Base-by-base conservation (phyloP, 2,113 vertebrate species). In the Xyliphius kryptos region DNA sequence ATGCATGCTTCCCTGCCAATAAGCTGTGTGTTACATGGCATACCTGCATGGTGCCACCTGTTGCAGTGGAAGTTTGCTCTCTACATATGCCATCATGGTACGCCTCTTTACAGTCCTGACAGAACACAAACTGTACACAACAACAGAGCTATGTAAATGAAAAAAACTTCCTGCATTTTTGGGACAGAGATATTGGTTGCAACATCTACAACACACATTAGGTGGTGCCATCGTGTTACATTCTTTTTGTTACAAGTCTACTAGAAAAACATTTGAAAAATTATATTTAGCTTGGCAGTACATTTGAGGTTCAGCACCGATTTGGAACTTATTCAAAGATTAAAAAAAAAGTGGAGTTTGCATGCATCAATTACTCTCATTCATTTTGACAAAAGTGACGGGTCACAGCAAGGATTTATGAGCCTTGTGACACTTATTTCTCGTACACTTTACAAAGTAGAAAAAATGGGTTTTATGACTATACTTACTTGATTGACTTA, bases 71-170 rank as follows among this genome's bases (percentile, higher is more conserved):
- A 2, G 0, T 47, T 9, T 16, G 50, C 0, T n/a, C 37, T 16
- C 32, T 73, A 73, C 86, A 88, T 3, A 9, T 70, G 0, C 89
- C 91, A 16, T 92, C 82, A 0, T 97, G 94, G 73, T 81, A 89
- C 0, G 62, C 67, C 51, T 88, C 88, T 72, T 87, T 89, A 69
- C 94, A 97, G 61, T 90, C 77, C 57, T 81, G 84, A 76, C 94
- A 97, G 75, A 96, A 97, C 15, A 88, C 69, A 0, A 89, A 85
- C 82, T 92, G 78, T 59, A 51, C 21, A 66, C 37, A 58, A 17
- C 15, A n/a, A n/a, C n/a, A n/a, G n/a, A n/a, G n/a, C n/a, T n/a
- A n/a, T n/a, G n/a, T n/a, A n/a, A n/a, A n/a, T n/a, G n/a, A n/a
- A n/a, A n/a, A n/a, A n/a, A n/a, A n/a, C n/a, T n/a, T n/a, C n/a